Evolutionary conservation across 2,113 vertebrate genomes (phyloP).

Genomic region (Paratilapia polleni): DNA sequence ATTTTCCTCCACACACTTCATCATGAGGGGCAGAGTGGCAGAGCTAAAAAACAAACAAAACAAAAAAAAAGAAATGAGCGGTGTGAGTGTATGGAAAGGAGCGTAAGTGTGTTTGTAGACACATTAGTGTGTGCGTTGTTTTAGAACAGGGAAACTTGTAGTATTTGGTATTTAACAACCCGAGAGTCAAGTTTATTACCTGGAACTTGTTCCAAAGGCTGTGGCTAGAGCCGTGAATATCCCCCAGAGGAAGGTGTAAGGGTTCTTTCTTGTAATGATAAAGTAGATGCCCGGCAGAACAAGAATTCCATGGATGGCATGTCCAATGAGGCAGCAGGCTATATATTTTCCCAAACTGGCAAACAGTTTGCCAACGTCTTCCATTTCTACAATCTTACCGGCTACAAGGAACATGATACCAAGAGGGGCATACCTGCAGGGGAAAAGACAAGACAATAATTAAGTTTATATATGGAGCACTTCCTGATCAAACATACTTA

Average conservation of each 20-base stretch:
- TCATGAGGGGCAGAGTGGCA: conserved; percentile 90
- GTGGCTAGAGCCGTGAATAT: conserved; percentile 86
- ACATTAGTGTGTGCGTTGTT: neutral
- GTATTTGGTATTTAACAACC: neutral
- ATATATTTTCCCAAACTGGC: conserved; percentile 89
- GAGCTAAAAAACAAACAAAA: conserved; percentile 83
- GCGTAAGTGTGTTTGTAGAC: neutral
- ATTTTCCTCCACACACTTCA: conserved; percentile 91
- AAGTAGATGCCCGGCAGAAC: conserved; percentile 89
- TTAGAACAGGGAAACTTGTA: neutral
- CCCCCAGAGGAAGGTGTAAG: conserved; percentile 89
- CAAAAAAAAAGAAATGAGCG: neutral
- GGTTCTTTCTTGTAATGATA: conserved; percentile 87
- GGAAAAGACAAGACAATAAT: neutral
- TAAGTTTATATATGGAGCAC: neutral
- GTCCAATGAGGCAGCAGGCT: conserved; percentile 87
- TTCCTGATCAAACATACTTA: neutral
- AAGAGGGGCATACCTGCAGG: conserved; percentile 87
- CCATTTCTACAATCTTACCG: conserved; percentile 89
- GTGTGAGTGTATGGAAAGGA: neutral
- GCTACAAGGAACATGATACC: conserved; percentile 95
- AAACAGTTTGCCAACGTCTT: conserved; percentile 83
- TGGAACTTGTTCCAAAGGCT: conserved; percentile 91
- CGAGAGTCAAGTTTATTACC: conserved; percentile 68
- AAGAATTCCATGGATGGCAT: conserved; percentile 86